Evolutionary conservation across 2,113 vertebrate genomes (phyloP), one percentile per base, ranked within the genome.

Genomic region (Channa maculata): DNA sequence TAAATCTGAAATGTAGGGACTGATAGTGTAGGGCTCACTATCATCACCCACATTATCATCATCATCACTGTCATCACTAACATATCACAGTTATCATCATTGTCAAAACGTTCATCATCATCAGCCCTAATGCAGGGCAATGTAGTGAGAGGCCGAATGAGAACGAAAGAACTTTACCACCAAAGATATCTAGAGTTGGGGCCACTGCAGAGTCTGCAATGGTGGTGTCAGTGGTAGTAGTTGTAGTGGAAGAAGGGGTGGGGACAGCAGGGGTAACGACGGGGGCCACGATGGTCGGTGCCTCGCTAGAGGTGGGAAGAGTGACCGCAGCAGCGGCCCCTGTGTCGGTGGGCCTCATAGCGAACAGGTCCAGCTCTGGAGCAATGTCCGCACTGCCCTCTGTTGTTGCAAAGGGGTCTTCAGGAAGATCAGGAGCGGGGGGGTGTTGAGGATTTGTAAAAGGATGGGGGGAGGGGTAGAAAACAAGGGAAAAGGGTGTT

Each of bases 381-480:
- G 96, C 95, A 94, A 97, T 95, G 89, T 96, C 96, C 85, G 94
- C 94, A 82, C 96, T 98, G 91, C 98, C 98, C 94, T 99, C 97
- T 4, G 98, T 97, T 3, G 98, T 95, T 88, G 98, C 97, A 92
- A 98, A 99, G 89, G 98, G 98, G 96, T 99, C 97, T 99, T 98
- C 91, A 91, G 74, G 84, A 88, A 86, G 90, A 94, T 87, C 83
- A 94, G 75, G 82, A 57, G 79, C 91, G 84, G 53, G 65, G 38
- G 43, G 66, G 74, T 11, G 64, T 62, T 57, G 38, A 68, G 12
- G 52, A 45, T 94, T 94, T 85, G 92, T 24, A 24, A 24, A 24
- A 24, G 24, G 69, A 91, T 61, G 33, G 12, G 44, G 78, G 52
- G 72, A 85, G 94, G 93, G 94, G 92, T 91, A 91, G 86, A 95